phyloP scores from a whole-genome alignment of 2,888 invertebrate species.

The Ptycholaimellus sp. region DNA sequence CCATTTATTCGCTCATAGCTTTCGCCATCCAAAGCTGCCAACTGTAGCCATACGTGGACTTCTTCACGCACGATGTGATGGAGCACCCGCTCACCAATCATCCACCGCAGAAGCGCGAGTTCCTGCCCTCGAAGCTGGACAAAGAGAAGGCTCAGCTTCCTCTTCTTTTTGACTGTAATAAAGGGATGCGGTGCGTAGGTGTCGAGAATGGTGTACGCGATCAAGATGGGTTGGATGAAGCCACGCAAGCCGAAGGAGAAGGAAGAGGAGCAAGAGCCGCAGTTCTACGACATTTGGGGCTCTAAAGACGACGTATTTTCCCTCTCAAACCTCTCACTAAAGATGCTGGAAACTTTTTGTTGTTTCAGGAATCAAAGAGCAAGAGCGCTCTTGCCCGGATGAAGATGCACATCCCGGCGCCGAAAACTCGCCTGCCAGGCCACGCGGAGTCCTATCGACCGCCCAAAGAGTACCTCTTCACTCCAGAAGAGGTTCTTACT shows the following conservation, averaged over 20 bases:
- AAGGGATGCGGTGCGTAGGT: too few species aligned
- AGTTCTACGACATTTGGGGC: too few species aligned
- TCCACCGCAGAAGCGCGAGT: slow-evolving; percentile 81
- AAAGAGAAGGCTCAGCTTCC: slow-evolving; percentile 38
- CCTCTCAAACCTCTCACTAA: too few species aligned
- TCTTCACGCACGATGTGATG: slow-evolving; percentile 71
- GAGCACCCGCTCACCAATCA: slow-evolving; percentile 71
- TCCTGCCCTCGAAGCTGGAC: slow-evolving; percentile 65
- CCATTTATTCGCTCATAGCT: not conserved
- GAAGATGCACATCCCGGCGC: slow-evolving; percentile 69
- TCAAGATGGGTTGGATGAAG: slow-evolving; percentile 93
- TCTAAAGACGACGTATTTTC: too few species aligned
- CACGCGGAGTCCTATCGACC: slow-evolving; percentile 97
- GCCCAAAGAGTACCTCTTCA: slow-evolving; percentile 79
- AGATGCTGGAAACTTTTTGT: too few species aligned
- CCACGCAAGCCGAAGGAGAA: slow-evolving; percentile 35
- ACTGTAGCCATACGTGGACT: slow-evolving; percentile 88
- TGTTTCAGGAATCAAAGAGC: slow-evolving; percentile 29
- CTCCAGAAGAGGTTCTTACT: slow-evolving; percentile 54
- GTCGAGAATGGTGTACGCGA: slow-evolving; percentile 64
- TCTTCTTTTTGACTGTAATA: slow-evolving; percentile 6
- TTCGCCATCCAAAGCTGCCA: too few species aligned
- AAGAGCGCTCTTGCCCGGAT: slow-evolving; percentile 36
- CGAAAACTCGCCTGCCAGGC: slow-evolving; percentile 53
- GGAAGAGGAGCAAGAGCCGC: slow-evolving; percentile 23